These are phyloP conservation scores for Synanthedon vespiformis DNA, from an alignment of 2,888 invertebrate genomes.

Conservation along the genomic window DNA sequence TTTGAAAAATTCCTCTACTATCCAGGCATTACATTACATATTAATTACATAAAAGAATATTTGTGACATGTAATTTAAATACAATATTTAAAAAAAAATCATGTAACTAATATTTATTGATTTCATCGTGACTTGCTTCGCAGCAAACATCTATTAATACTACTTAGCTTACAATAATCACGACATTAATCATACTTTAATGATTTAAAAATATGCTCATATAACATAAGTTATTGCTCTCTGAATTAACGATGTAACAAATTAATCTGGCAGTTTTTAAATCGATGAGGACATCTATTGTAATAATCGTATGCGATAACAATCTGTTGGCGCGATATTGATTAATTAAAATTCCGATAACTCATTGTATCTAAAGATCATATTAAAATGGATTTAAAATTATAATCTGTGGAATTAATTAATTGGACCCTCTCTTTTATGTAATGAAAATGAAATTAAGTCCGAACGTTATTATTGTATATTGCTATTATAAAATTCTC, in stretches of 20 bases:
- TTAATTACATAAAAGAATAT: too few relatives aligned
- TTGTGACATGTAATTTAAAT: too few relatives aligned
- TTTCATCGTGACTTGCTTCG: too few relatives aligned
- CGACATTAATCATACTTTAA: background rate
- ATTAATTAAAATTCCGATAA: background rate
- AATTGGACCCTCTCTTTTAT: too few relatives aligned
- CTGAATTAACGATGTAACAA: conserved; percentile 13
- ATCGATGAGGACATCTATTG: conserved; percentile 2
- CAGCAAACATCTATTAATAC: background rate
- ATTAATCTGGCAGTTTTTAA: conserved; percentile 11
- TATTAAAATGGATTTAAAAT: background rate
- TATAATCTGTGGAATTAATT: background rate
- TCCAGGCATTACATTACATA: too few relatives aligned
- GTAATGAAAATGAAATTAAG: too few relatives aligned
- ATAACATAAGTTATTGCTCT: background rate
- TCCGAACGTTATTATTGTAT: too few relatives aligned
- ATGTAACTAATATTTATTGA: too few relatives aligned
- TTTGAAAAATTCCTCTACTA: too few relatives aligned
- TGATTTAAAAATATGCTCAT: background rate
- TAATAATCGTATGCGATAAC: conserved; percentile 3
- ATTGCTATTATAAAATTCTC: too few relatives aligned
- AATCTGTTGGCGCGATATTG: conserved; percentile 1
- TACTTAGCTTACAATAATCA: background rate
- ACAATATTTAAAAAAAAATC: too few relatives aligned
- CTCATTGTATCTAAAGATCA: background rate